A percentile compares a stretch with the other conserved stretches of the same genome.
Conservation (phyloP, 2,888 invertebrate species). For the Tubulanus polymorphus region DNA sequence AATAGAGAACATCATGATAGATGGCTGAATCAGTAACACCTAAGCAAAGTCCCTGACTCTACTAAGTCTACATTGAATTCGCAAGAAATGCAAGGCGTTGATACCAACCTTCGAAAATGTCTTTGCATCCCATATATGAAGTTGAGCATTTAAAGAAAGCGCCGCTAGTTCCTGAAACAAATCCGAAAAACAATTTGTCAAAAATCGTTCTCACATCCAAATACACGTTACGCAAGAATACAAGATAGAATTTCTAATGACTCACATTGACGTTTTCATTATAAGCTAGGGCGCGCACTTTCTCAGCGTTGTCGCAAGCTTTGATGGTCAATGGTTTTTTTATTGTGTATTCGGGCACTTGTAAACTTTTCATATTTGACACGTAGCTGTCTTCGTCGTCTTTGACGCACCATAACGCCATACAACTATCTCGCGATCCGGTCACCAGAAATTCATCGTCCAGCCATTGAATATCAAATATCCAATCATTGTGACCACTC, state of each 20-base stretch:
- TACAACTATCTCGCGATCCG: slow-evolving; percentile 81
- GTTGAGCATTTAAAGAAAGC: slow-evolving; percentile 85
- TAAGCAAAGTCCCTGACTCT: too few relatives aligned
- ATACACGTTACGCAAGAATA: too few relatives aligned
- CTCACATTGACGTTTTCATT: slow-evolving; percentile 69
- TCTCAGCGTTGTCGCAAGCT: slow-evolving; percentile 65
- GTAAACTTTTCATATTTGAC: slow-evolving; percentile 26
- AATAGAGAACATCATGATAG: too few relatives aligned
- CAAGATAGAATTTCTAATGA: neutral
- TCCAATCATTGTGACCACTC: slow-evolving; percentile 80
- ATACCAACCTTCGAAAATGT: too few relatives aligned
- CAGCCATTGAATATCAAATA: slow-evolving; percentile 88
- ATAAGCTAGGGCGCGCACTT: slow-evolving; percentile 79
- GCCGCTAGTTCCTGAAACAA: slow-evolving; percentile 73
- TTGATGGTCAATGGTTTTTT: slow-evolving; percentile 33
- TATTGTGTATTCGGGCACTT: slow-evolving; percentile 36
- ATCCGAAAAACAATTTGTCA: slow-evolving; percentile 5
- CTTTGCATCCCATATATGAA: slow-evolving; percentile 89
- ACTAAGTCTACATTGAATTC: too few relatives aligned
- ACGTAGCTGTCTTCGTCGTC: slow-evolving; percentile 22
- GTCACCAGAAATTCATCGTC: slow-evolving; percentile 94
- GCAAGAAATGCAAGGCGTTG: too few relatives aligned
- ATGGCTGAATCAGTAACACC: too few relatives aligned
- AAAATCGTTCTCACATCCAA: neutral
- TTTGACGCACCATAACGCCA: slow-evolving; percentile 81